Evolutionary conservation across 2,113 vertebrate genomes (phyloP).

Genomic region (Thalassoma bifasciatum): DNA sequence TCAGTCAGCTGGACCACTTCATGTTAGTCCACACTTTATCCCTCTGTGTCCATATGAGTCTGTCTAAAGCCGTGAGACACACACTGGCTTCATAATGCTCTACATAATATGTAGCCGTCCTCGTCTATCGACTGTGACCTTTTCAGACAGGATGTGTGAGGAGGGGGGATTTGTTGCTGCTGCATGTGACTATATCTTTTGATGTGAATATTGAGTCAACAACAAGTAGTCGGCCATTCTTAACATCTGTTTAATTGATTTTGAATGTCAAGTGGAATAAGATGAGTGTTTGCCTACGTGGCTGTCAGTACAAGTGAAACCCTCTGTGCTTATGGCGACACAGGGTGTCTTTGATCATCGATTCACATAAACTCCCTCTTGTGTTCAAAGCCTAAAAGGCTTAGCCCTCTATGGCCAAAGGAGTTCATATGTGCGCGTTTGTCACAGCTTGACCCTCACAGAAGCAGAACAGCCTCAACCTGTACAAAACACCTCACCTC

Average conservation of each 20-base stretch:
- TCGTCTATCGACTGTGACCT: slow-evolving; percentile 73
- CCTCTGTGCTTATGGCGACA: slow-evolving; percentile 61
- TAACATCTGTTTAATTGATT: slow-evolving; percentile 82
- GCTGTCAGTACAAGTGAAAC: slow-evolving; percentile 53
- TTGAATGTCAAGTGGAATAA: slow-evolving; percentile 71
- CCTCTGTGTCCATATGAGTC: slow-evolving; percentile 48
- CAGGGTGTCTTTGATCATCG: slow-evolving; percentile 75
- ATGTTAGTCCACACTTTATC: slow-evolving; percentile 52
- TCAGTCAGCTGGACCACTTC: slow-evolving; percentile 56
- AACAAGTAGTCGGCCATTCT: slow-evolving; percentile 46
- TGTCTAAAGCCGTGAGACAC: slow-evolving; percentile 45
- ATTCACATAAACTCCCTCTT: slow-evolving; percentile 80
- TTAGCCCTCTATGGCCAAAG: slow-evolving; percentile 59
- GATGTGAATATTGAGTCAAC: slow-evolving; percentile 74
- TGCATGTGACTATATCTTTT: slow-evolving; percentile 57
- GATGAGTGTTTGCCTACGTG: slow-evolving; percentile 40
- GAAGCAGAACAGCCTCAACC: not conserved
- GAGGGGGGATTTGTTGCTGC: slow-evolving; percentile 14
- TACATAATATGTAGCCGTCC: slow-evolving; percentile 44
- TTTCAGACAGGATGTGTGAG: slow-evolving; percentile 51
- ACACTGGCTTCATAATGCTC: slow-evolving; percentile 51
- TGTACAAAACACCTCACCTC: not conserved
- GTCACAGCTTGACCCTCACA: slow-evolving; percentile 41
- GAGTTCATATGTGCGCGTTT: slow-evolving; percentile 26
- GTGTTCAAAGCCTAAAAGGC: slow-evolving; percentile 77